Conservation (phyloP, 2,113 vertebrate genomes). For the Poecilia latipinna region DNA sequence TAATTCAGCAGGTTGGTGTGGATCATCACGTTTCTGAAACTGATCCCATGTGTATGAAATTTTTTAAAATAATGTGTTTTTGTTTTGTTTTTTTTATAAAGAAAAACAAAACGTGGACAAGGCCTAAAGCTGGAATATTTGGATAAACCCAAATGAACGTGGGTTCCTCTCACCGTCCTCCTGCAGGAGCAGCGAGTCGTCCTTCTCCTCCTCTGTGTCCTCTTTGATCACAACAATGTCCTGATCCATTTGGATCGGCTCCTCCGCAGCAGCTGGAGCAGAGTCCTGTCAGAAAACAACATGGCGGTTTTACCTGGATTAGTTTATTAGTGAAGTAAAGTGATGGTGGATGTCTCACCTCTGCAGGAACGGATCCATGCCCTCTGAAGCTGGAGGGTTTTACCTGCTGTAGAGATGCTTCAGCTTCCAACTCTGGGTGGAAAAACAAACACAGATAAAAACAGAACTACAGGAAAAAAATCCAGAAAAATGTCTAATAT, state of each 20-base stretch:
- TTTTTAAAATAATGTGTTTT: too few relatives aligned
- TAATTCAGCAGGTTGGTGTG: too few relatives aligned
- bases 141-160: background rate
- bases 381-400: background rate
- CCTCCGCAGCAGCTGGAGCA: conserved; percentile 6
- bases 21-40: too few relatives aligned
- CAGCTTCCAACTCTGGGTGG: conserved; percentile 15
- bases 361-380: background rate
- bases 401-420: background rate
- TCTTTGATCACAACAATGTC: conserved; percentile 64
- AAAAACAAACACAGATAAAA: background rate
- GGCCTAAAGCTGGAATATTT: background rate
- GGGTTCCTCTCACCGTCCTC: conserved; percentile 44
- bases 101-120: background rate
- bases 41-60: too few relatives aligned
- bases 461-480: background rate
- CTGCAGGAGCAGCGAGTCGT: conserved; percentile 31
- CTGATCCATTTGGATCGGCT: background rate
- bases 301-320: background rate
- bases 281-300: conserved; percentile 22
- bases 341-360: conserved; percentile 18
- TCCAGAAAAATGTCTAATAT: background rate
- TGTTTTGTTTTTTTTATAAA: too few relatives aligned
- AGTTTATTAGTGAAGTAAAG: background rate
- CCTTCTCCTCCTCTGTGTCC: conserved; percentile 42